Evolutionary conservation across 2,888 invertebrate genomes (phyloP).

Genomic region (Dioctria rufipes): DNA sequence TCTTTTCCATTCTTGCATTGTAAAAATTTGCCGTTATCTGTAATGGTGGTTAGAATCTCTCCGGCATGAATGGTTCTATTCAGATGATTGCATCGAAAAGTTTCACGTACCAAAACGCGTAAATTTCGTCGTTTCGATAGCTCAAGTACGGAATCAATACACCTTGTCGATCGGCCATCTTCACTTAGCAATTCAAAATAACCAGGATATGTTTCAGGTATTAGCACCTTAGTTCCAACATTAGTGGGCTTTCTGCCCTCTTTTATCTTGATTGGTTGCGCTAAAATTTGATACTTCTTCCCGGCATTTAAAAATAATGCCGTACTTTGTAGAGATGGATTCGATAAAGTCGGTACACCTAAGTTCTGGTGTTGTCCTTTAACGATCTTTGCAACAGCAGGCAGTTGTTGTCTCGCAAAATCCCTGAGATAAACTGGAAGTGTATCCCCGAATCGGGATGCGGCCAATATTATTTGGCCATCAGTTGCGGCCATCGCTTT

Average conservation of each 20-base stretch:
- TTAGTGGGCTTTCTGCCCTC: conserved; percentile 87
- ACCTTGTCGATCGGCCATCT: conserved; percentile 91
- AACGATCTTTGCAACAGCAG: conserved; percentile 90
- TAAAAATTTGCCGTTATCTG: conserved; percentile 83
- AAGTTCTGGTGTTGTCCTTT: conserved; percentile 95
- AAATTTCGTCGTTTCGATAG: conserved; percentile 79
- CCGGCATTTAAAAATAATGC: conserved; percentile 89
- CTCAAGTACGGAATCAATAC: conserved; percentile 90
- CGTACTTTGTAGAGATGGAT: conserved; percentile 88
- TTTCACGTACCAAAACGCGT: conserved; percentile 71
- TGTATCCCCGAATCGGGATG: conserved; percentile 76
- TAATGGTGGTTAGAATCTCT: conserved; percentile 85
- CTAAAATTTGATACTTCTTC: conserved; percentile 87
- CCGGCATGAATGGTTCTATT: conserved; percentile 82
- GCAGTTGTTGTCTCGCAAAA: conserved; percentile 82
- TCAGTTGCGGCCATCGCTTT: conserved; percentile 88
- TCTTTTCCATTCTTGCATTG: conserved; percentile 90
- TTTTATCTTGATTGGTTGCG: conserved; percentile 91
- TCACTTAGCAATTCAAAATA: conserved; percentile 96
- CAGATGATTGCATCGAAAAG: conserved; percentile 70
- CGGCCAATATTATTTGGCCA: conserved; percentile 91
- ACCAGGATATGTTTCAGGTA: conserved; percentile 92
- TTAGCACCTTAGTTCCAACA: conserved; percentile 84
- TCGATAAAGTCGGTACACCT: conserved; percentile 90
- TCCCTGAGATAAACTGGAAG: conserved; percentile 70